Evolutionary conservation across 2,797 vertebrate genomes (phyloP), one percentile per base, ranked within the genome.

Genomic region (Podarcis siculus): DNA sequence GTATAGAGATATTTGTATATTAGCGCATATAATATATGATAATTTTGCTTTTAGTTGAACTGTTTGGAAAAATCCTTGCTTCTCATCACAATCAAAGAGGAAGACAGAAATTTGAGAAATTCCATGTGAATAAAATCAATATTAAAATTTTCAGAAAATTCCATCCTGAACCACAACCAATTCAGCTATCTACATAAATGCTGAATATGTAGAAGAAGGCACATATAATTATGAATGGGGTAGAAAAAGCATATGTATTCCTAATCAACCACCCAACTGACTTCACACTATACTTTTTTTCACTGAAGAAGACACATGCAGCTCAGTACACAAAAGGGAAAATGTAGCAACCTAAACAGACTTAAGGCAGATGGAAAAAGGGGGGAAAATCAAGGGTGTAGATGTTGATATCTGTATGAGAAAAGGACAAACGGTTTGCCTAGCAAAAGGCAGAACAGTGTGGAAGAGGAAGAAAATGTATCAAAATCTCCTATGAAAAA

Each of bases 401-500:
- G 82, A 83, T 69, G 35, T 45, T 91, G 67, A 86, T 7, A 73
- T 37, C 6, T 79, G 45, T 81, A 79, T 89, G 49, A 55, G 85
- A 90, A 92, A 19, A 89, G 61, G 82, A n/a, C 87, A 93, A 93
- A 49, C 39, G 17, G 7, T 49, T 67, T 84, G 32, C 2, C 30
- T 80, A 90, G 88, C n/a, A 86, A 66, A 67, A 58, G 10, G 87
- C 75, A 90, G 42, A 80, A 79, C 87, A n/a, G 3, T n/a, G 77
- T 25, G 76, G 42, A 3, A 76, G 86, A 91, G 89, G 3, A 21
- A 69, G 89, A 75, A 88, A 72, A 79, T 84, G 64, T n/a, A 8
- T 75, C 86, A 55, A 69, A 89, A 83, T 78, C 80, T 84, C 71
- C 82, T 0, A 87, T 67, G 90, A 95, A 93, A 89, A 17, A 2